phyloP scores from a whole-genome alignment of 1,140 invertebrate genomes.

The Littorina saxatilis region DNA sequence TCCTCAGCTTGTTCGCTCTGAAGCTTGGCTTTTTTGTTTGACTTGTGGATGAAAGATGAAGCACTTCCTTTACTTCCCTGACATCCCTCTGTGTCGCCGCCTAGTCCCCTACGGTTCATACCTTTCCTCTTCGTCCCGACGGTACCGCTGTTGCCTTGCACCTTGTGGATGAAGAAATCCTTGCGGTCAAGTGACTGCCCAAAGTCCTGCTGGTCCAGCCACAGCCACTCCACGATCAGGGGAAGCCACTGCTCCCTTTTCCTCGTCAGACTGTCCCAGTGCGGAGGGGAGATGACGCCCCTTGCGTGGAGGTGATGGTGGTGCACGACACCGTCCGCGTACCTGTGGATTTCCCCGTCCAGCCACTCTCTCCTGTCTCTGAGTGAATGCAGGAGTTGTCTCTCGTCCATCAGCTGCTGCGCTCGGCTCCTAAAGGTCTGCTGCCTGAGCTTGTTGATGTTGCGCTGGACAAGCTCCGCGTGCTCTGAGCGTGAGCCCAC shows the following conservation, averaged over 20 bases:
- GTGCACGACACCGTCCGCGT: background rate
- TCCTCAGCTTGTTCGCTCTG: conserved; percentile 22
- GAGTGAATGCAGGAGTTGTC: conserved; percentile 4
- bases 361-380: conserved; percentile 3
- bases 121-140: too few species aligned
- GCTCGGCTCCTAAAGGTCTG: background rate
- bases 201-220: background rate
- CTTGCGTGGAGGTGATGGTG: background rate
- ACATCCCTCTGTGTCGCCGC: too few species aligned
- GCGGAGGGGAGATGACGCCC: background rate
- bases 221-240: background rate
- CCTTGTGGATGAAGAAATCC: background rate
- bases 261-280: background rate
- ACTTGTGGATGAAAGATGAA: background rate
- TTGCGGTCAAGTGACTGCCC: background rate
- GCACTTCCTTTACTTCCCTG: background rate
- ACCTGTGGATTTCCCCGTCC: background rate
- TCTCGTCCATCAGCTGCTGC: conserved; percentile 26
- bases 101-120: too few species aligned
- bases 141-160: too few species aligned
- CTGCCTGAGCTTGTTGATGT: conserved; percentile 34
- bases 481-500: conserved; percentile 42
- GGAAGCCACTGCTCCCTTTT: background rate
- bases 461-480: conserved; percentile 30
- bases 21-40: conserved; percentile 3